These are phyloP conservation scores for Galerucella calmariensis DNA, from an alignment of 2,888 invertebrate species.

Conservation along the genomic window DNA sequence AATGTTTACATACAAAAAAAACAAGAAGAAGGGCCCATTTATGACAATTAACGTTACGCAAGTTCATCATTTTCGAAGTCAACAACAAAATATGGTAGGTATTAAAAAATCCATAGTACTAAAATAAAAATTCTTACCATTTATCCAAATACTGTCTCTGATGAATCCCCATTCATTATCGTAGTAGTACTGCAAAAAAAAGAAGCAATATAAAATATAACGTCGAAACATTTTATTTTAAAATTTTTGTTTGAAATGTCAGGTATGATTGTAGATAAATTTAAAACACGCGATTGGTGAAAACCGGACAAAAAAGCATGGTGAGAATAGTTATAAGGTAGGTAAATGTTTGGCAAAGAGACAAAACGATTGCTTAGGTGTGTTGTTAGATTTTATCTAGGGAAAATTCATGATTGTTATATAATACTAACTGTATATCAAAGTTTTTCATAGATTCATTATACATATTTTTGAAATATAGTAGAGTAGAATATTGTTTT, in stretches of 20 bases:
- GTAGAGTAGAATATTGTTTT: background rate
- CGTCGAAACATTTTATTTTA: background rate
- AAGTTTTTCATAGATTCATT: background rate
- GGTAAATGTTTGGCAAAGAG: conserved; percentile 23
- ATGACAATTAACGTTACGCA: no score
- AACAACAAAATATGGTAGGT: no score
- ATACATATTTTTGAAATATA: background rate
- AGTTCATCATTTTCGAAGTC: no score
- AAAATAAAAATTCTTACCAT: no score
- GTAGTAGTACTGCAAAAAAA: no score
- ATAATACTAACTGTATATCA: background rate
- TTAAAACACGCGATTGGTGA: conserved; percentile 4
- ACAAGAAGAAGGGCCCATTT: no score
- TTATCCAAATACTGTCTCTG: no score
- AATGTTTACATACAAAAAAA: no score
- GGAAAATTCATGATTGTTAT: background rate
- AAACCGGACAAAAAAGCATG: conserved; percentile 6
- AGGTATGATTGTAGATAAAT: conserved; percentile 22
- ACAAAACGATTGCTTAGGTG: conserved; percentile 11
- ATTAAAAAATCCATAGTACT: no score
- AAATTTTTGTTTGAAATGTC: background rate
- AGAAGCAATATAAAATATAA: no score
- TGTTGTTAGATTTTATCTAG: background rate
- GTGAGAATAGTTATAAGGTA: conserved; percentile 15
- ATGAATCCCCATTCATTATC: no score